Evolutionary conservation across 2,797 vertebrate genomes (phyloP).

Genomic region (Setipinna tenuifilis): DNA sequence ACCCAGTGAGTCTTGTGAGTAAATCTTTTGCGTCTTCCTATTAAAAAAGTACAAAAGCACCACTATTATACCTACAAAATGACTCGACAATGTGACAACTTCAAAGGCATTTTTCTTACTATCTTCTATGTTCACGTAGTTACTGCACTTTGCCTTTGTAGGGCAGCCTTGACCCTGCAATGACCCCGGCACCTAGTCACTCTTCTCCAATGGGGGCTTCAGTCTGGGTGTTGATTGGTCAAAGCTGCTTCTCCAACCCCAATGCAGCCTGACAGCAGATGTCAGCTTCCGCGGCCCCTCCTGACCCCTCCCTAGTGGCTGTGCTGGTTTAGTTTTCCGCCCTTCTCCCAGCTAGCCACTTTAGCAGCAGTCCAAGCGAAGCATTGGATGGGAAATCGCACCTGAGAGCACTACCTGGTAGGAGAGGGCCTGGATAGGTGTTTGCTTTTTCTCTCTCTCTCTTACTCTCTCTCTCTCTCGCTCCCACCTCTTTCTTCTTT

Average conservation of each 20-base stretch:
- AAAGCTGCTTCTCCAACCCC: not conserved
- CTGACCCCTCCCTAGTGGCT: not conserved
- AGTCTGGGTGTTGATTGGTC: not conserved
- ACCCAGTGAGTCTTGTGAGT: too few species aligned
- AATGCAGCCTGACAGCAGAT: slow-evolving; percentile 1
- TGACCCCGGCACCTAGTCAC: not conserved
- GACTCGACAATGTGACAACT: too few species aligned
- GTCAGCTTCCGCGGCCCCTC: not conserved
- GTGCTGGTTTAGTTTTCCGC: too few species aligned
- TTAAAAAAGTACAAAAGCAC: too few species aligned
- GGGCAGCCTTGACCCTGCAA: not conserved
- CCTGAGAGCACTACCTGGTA: not conserved
- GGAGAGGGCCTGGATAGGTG: not conserved
- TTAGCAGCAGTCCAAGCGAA: not conserved
- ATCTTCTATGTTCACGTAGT: too few species aligned
- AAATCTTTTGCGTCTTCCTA: too few species aligned
- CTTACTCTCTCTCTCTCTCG: not conserved
- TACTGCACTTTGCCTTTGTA: too few species aligned
- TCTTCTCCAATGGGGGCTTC: not conserved
- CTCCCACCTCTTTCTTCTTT: not conserved
- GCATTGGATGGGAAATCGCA: slow-evolving; percentile 55
- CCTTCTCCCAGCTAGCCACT: not conserved
- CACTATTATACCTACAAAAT: too few species aligned
- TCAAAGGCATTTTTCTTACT: too few species aligned
- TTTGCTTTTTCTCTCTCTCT: not conserved